phyloP scores from a whole-genome alignment of 2,113 vertebrate genomes.

The Chaetodon trifascialis region DNA sequence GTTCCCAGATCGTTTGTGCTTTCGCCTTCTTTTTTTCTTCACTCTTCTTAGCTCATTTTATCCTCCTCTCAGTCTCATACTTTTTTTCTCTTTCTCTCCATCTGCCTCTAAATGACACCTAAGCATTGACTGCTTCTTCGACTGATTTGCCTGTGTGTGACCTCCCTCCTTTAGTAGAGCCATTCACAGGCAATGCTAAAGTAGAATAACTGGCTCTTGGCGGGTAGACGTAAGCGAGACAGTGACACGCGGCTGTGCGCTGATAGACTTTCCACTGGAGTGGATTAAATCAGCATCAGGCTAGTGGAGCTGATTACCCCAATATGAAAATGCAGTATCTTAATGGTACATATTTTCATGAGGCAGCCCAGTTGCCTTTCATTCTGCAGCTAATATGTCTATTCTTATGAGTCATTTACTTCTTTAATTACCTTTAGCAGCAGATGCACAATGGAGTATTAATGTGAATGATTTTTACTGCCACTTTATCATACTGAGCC shows the following conservation, averaged over 20 bases:
- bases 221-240: slow-evolving; percentile 60
- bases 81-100: slow-evolving; percentile 36
- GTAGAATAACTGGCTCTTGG: slow-evolving; percentile 86
- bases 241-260: slow-evolving; percentile 90
- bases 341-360: slow-evolving; percentile 99
- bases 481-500: slow-evolving; percentile 99
- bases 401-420: slow-evolving; percentile 99
- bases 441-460: slow-evolving; percentile 99
- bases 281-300: slow-evolving; percentile 99
- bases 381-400: slow-evolving; percentile 99
- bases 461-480: slow-evolving; percentile 99
- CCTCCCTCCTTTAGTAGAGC: slow-evolving; percentile 67
- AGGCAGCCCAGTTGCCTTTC: slow-evolving; percentile 97
- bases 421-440: slow-evolving; percentile 99
- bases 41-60: slow-evolving; percentile 54
- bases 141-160: slow-evolving; percentile 67
- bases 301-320: slow-evolving; percentile 96
- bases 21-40: slow-evolving; percentile 21
- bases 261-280: slow-evolving; percentile 98
- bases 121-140: slow-evolving; percentile 54
- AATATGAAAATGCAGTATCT: slow-evolving; percentile 96
- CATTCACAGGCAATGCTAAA: slow-evolving; percentile 59
- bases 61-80: slow-evolving; percentile 25
- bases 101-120: slow-evolving; percentile 72
- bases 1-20: slow-evolving; percentile 69